These are phyloP conservation scores for Hypothenemus hampei DNA, from an alignment of 1,140 invertebrate species.

Conservation along the genomic window DNA sequence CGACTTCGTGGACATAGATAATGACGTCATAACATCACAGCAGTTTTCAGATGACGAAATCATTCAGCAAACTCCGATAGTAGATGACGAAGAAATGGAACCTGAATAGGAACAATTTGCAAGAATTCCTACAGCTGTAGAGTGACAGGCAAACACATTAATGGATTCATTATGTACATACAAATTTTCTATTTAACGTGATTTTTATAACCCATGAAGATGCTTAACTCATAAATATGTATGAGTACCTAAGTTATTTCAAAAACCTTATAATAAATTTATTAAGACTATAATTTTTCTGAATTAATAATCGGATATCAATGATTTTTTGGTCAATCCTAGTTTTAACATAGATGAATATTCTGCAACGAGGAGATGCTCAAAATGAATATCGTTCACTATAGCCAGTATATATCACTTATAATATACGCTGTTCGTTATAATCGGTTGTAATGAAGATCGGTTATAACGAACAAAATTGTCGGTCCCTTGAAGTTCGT, in stretches of 20 bases:
- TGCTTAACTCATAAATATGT: background rate
- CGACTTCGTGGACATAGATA: background rate
- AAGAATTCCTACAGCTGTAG: background rate
- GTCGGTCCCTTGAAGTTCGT: background rate
- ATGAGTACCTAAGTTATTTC: no score
- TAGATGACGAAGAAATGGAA: background rate
- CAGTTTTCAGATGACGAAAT: background rate
- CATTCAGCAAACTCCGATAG: background rate
- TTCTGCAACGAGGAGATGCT: no score
- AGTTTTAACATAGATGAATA: no score
- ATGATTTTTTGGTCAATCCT: no score
- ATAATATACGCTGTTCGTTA: background rate
- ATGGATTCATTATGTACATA: background rate
- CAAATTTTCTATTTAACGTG: background rate
- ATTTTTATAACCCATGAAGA: background rate
- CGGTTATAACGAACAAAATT: background rate
- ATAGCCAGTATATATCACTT: background rate
- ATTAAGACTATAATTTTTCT: no score
- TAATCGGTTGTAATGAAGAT: background rate
- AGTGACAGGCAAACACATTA: background rate
- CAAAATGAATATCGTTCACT: no score
- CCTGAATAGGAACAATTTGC: background rate
- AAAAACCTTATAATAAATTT: no score
- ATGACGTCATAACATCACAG: background rate
- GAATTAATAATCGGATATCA: no score